Evolutionary conservation across 2,113 vertebrate genomes (phyloP).

Genomic region (Hypomesus transpacificus): DNA sequence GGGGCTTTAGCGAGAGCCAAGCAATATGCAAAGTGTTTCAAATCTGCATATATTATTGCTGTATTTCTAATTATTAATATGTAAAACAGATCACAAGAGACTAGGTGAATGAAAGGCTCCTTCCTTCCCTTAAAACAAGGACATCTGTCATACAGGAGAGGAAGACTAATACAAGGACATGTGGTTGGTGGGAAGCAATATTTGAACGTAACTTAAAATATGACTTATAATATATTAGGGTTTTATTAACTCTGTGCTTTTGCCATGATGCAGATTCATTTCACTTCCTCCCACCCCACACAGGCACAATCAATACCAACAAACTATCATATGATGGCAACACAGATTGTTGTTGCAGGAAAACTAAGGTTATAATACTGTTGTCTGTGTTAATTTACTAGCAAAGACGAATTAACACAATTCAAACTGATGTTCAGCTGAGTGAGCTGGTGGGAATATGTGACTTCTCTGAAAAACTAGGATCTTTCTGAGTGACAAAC

Average conservation of each 20-base stretch:
- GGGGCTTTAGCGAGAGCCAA: too few species aligned
- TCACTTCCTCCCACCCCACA: neutral
- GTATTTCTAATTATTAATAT: constrained; percentile 38
- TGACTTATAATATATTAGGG: constrained; percentile 20
- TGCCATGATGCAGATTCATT: neutral
- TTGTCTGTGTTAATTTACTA: too few species aligned
- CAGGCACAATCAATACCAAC: constrained; percentile 3
- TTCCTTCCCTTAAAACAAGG: constrained; percentile 16
- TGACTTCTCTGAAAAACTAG: too few species aligned
- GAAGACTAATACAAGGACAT: neutral
- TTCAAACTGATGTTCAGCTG: too few species aligned
- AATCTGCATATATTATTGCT: constrained; percentile 28
- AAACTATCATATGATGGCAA: neutral
- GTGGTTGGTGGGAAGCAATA: neutral
- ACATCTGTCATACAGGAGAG: neutral
- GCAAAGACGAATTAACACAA: too few species aligned
- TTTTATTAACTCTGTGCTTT: constrained; percentile 12
- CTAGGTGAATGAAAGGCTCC: constrained; percentile 9
- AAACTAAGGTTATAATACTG: too few species aligned
- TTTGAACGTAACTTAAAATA: neutral
- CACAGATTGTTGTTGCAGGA: too few species aligned
- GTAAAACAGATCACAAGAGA: constrained; percentile 13
- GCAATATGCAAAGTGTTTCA: too few species aligned
- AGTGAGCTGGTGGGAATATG: too few species aligned
- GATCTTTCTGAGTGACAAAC: neutral